Conservation (phyloP, 2,888 invertebrate genomes). For the Drosophila multiciliata region DNA sequence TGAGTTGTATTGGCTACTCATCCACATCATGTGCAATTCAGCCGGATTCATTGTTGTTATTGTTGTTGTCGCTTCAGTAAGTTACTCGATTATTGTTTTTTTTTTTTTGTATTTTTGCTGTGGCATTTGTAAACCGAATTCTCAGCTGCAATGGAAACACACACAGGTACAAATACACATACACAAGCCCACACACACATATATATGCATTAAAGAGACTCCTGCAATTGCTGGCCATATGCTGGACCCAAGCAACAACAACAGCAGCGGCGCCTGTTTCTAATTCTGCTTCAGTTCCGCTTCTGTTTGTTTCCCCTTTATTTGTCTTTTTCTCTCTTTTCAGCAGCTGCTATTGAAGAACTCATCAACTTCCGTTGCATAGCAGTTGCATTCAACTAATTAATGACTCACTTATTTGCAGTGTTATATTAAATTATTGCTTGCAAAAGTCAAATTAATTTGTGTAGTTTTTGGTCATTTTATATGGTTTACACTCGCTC, state of each 20-base stretch:
- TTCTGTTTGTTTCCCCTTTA: conserved; percentile 44
- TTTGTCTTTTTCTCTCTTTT: conserved; percentile 40
- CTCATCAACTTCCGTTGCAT: conserved; percentile 21
- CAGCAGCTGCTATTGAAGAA: conserved; percentile 28
- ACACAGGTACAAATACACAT: conserved; percentile 21
- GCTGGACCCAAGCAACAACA: conserved; percentile 24
- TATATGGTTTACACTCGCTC: conserved; percentile 46
- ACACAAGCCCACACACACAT: conserved; percentile 12
- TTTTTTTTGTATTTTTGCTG: conserved; percentile 14
- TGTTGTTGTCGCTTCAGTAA: conserved; percentile 27
- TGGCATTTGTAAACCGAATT: conserved; percentile 27
- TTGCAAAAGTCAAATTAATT: conserved; percentile 18
- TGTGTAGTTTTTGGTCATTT: conserved; percentile 31
- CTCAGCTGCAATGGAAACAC: conserved; percentile 33
- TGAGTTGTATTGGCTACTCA: conserved; percentile 87
- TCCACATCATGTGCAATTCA: conserved; percentile 86
- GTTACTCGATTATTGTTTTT: conserved; percentile 25
- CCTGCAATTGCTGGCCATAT: conserved; percentile 58
- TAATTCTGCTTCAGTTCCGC: conserved; percentile 32
- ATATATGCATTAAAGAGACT: conserved; percentile 32
- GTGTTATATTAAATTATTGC: conserved; percentile 8
- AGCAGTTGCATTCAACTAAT: conserved; percentile 2
- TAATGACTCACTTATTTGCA: background rate
- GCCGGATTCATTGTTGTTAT: conserved; percentile 74
- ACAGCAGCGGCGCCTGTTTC: conserved; percentile 42